Percentiles rank a stretch among this genome's conserved stretches.
These are phyloP conservation scores for Monopis laevigella DNA, from an alignment of 2,888 invertebrate species.

Conservation along the genomic window DNA sequence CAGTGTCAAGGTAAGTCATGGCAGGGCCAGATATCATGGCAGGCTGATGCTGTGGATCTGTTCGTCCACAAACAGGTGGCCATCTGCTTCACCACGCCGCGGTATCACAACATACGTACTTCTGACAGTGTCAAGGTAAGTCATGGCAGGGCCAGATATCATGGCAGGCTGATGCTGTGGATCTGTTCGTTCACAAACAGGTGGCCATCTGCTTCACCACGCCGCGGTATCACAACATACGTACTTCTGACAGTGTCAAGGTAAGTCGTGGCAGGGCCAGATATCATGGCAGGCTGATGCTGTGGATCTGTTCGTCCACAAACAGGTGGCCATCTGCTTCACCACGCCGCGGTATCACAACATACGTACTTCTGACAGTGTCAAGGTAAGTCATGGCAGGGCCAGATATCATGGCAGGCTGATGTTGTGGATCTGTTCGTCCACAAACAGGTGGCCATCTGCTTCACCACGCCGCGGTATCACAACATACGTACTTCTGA, in stretches of 20 bases:
- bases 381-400: slow-evolving; percentile 70
- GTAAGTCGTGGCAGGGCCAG: slow-evolving; percentile 70
- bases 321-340: slow-evolving; percentile 89
- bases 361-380: slow-evolving; percentile 75
- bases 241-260: slow-evolving; percentile 77
- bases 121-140: slow-evolving; percentile 79
- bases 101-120: slow-evolving; percentile 75
- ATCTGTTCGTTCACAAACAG: slow-evolving; percentile 93
- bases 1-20: slow-evolving; percentile 78
- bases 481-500: slow-evolving; percentile 73
- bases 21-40: slow-evolving; percentile 80
- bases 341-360: slow-evolving; percentile 80
- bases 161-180: slow-evolving; percentile 89
- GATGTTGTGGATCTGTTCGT: slow-evolving; percentile 88
- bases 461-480: slow-evolving; percentile 84
- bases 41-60: slow-evolving; percentile 85
- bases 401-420: slow-evolving; percentile 83
- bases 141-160: slow-evolving; percentile 72
- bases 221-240: slow-evolving; percentile 77
- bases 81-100: slow-evolving; percentile 83
- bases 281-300: slow-evolving; percentile 87
- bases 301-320: slow-evolving; percentile 90
- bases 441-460: slow-evolving; percentile 91
- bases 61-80: slow-evolving; percentile 93
- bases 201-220: slow-evolving; percentile 85